Conservation (phyloP, 2,113 vertebrate genomes). For the Anthoscopus minutus region DNA sequence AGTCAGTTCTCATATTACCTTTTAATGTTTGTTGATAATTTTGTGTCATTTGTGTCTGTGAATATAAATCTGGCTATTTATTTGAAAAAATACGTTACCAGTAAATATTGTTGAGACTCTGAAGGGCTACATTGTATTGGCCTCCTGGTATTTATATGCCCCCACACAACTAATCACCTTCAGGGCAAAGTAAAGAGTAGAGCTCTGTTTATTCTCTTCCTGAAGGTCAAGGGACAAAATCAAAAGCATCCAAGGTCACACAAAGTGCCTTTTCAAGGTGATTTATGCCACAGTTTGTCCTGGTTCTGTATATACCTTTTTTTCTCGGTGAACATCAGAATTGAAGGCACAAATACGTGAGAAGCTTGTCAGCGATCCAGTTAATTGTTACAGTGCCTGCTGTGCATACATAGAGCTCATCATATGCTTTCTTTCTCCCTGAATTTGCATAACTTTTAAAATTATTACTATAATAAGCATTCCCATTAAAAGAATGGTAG, state of each 20-base stretch:
- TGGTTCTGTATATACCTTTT: background rate
- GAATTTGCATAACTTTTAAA: background rate
- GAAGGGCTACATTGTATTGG: slow-evolving; percentile 1
- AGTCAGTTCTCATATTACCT: background rate
- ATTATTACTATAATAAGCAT: slow-evolving; percentile 12
- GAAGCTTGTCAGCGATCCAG: background rate
- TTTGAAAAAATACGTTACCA: background rate
- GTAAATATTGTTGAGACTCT: slow-evolving; percentile 31
- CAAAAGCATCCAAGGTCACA: slow-evolving; percentile 27
- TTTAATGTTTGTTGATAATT: background rate
- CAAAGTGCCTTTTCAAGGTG: background rate
- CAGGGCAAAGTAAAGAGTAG: slow-evolving; percentile 21
- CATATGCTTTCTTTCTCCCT: background rate
- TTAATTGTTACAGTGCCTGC: background rate
- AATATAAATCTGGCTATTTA: slow-evolving; percentile 41
- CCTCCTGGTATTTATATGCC: slow-evolving; percentile 46
- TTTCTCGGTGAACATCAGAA: background rate
- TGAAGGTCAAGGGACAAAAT: slow-evolving; percentile 30
- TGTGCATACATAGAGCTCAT: background rate
- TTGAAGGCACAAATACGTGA: background rate
- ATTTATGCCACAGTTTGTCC: background rate
- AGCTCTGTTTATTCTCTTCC: background rate
- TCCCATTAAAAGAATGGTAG: background rate
- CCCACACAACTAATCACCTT: slow-evolving; percentile 6
- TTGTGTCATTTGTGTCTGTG: slow-evolving; percentile 27